Conservation (phyloP, 30 jellyfish, hydroid and myxozoan species). For the Sanderia malayensis region DNA sequence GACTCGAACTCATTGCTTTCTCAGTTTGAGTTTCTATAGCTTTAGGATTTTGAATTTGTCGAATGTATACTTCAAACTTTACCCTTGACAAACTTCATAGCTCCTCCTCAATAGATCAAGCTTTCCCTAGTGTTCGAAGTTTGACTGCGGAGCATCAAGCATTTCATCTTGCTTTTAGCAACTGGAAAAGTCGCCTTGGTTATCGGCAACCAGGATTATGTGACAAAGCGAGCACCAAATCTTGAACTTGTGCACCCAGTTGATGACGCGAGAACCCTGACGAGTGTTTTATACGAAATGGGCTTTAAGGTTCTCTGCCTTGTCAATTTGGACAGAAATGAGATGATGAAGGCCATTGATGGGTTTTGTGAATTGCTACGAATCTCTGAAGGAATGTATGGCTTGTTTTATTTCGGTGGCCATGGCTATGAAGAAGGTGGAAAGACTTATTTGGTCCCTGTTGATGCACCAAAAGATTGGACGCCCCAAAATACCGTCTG, state of each 20-base stretch:
- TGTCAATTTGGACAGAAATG: slow-evolving; percentile 60
- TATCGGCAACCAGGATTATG: slow-evolving; percentile 81
- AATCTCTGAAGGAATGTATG: slow-evolving; percentile 56
- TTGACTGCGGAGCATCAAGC: too few species aligned
- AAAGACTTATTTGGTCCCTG: slow-evolving; percentile 87
- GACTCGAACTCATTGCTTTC: too few species aligned
- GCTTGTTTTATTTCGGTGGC: slow-evolving; percentile 88
- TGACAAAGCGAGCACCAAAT: slow-evolving; percentile 33
- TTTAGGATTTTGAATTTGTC: too few species aligned
- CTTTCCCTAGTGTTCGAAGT: too few species aligned
- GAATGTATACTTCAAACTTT: too few species aligned
- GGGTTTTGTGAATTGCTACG: slow-evolving; percentile 70
- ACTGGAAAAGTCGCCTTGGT: slow-evolving; percentile 87
- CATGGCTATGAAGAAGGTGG: slow-evolving; percentile 96
- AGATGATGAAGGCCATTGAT: slow-evolving; percentile 70
- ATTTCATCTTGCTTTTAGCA: slow-evolving; percentile 43
- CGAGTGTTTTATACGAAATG: slow-evolving; percentile 55
- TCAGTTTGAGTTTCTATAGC: too few species aligned
- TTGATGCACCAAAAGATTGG: slow-evolving; percentile 81
- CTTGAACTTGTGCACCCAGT: slow-evolving; percentile 76
- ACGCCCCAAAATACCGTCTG: slow-evolving; percentile 65
- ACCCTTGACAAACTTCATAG: too few species aligned
- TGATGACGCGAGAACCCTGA: slow-evolving; percentile 77
- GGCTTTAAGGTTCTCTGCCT: slow-evolving; percentile 88
- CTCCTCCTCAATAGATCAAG: too few species aligned